Conservation (phyloP, 2,797 vertebrate species). For the Myotis myotis region DNA sequence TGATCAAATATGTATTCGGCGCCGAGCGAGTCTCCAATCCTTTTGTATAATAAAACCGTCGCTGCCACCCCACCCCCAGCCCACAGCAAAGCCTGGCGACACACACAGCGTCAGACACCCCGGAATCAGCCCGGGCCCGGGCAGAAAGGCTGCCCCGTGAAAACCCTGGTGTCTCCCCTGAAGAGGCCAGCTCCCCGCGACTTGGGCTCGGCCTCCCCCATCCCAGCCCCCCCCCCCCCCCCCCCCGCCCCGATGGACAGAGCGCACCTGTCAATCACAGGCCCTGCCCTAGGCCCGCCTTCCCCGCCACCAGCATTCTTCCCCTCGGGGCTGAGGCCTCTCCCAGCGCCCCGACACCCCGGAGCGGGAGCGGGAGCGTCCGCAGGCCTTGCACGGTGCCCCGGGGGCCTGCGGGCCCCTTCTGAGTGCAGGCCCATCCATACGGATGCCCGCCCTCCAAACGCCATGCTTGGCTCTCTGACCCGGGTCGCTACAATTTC, state of each 20-base stretch:
- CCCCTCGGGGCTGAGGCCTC: constrained; percentile 66
- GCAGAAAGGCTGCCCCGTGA: not conserved
- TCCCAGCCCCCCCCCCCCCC: not conserved
- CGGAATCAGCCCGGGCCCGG: not conserved
- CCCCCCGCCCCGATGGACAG: constrained; percentile 69
- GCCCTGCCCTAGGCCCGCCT: constrained; percentile 11
- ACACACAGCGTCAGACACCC: not conserved
- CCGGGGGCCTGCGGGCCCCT: constrained; percentile 48
- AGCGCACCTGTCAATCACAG: constrained; percentile 67
- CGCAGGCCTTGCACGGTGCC: constrained; percentile 50
- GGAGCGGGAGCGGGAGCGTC: too few relatives aligned
- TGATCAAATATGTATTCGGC: constrained; percentile 39
- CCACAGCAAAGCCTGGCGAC: not conserved
- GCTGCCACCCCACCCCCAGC: not conserved
- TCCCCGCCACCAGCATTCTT: constrained; percentile 64
- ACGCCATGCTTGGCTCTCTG: constrained; percentile 73
- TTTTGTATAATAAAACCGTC: constrained; percentile 11
- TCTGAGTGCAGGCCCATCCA: constrained; percentile 63
- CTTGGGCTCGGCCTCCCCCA: not conserved
- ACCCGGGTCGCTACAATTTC: constrained; percentile 74
- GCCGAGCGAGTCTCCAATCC: not conserved
- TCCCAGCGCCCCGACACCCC: constrained; percentile 66
- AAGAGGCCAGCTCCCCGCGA: not conserved
- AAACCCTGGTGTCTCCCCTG: not conserved
- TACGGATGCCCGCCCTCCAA: constrained; percentile 49